phyloP scores from a whole-genome alignment of 37 sponge, comb jelly and placozoan species.

The Lycopodina hypogea region DNA sequence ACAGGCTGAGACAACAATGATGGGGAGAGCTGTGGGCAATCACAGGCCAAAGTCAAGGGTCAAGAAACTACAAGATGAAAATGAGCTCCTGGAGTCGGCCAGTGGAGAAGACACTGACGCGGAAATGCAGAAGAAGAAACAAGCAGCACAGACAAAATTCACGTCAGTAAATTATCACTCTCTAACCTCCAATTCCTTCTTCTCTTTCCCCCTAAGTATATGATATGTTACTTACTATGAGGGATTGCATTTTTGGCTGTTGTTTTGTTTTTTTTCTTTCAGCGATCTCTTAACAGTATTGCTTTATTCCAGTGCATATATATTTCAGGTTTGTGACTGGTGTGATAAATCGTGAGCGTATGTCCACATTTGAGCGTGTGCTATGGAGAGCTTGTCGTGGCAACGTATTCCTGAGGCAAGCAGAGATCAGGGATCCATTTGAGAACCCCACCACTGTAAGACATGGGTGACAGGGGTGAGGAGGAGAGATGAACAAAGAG shows the following conservation, averaged over 20 bases:
- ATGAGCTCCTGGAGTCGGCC: background rate
- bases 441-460: constrained; percentile 89
- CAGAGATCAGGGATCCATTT: constrained; percentile 78
- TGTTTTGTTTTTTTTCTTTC: background rate
- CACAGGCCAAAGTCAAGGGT: background rate
- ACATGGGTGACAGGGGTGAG: background rate
- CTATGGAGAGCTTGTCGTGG: constrained; percentile 99
- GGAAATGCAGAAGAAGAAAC: constrained; percentile 6
- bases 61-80: background rate
- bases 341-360: constrained; percentile 83
- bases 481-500: no score
- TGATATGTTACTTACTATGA: background rate
- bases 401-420: constrained; percentile 90
- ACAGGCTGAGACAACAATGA: background rate
- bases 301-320: no score
- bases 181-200: no score
- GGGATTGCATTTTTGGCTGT: background rate
- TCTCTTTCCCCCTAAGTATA: no score
- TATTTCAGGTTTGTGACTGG: constrained; percentile 92
- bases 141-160: constrained; percentile 10
- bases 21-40: background rate
- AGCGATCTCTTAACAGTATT: no score
- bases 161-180: background rate
- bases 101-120: background rate
- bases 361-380: constrained; percentile 91